phyloP scores from a whole-genome alignment of 2,797 vertebrate genomes.

The Malurus leucopterus region DNA sequence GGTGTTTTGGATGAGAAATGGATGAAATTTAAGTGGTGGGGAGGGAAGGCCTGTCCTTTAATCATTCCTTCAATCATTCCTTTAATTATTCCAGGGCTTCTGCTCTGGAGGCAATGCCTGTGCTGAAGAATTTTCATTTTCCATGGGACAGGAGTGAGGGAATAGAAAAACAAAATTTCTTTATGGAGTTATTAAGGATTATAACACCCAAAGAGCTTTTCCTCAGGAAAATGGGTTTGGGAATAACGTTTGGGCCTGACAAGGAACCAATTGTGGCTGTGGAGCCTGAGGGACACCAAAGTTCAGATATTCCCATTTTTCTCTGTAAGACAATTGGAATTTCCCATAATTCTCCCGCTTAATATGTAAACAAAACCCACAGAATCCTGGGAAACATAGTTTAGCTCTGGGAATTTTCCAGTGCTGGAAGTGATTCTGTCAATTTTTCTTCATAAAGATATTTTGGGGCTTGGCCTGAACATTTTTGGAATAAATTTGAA shows the following conservation, averaged over 20 bases:
- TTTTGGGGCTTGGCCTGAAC: neutral
- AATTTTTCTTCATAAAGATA: neutral
- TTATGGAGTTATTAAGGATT: neutral
- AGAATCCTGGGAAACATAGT: neutral
- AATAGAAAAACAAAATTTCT: neutral
- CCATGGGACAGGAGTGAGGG: neutral
- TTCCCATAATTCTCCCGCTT: neutral
- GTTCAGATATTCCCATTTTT: neutral
- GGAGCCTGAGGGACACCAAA: neutral
- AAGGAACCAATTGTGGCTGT: neutral
- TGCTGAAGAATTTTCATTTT: neutral
- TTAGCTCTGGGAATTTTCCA: neutral
- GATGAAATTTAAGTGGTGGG: neutral
- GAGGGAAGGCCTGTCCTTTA: neutral
- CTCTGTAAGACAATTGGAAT: neutral
- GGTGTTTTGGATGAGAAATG: neutral
- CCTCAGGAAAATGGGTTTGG: neutral
- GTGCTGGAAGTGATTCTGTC: neutral
- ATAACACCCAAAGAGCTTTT: neutral
- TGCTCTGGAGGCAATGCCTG: neutral
- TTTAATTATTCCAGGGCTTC: neutral
- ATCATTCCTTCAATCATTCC: neutral
- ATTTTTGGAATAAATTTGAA: neutral
- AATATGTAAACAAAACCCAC: neutral
- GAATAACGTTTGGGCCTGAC: accelerated